phyloP scores from a whole-genome alignment of 2,888 invertebrate genomes.

The Disparrhopalites patrizii region DNA sequence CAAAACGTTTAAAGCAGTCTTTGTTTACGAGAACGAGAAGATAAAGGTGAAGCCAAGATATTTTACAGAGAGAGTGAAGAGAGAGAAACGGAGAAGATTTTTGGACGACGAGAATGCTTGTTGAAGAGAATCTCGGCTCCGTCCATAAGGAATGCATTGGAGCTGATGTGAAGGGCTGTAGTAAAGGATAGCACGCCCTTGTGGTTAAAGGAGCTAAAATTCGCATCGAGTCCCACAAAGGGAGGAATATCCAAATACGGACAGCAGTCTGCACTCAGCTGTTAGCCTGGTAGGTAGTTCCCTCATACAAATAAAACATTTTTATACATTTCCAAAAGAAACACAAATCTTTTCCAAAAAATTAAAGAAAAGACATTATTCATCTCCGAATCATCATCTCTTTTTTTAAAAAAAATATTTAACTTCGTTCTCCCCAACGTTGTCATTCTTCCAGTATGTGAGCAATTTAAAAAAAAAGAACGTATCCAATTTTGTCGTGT shows the following conservation, averaged over 20 bases:
- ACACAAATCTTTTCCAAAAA: constrained; percentile 4
- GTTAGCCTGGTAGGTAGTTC: constrained; percentile 41
- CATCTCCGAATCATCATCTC: background rate
- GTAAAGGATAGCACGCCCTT: background rate
- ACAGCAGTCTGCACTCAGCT: constrained; percentile 42
- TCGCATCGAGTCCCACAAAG: background rate
- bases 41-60: background rate
- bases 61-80: background rate
- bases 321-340: constrained; percentile 23
- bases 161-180: no score
- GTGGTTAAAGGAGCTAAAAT: background rate
- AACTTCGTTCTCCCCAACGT: no score
- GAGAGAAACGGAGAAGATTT: background rate
- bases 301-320: no score
- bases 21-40: no score
- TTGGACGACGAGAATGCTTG: background rate
- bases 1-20: no score
- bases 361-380: no score
- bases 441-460: no score
- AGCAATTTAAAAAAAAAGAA: no score
- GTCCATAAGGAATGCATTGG: background rate
- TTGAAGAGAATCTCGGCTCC: no score
- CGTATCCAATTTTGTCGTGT: no score
- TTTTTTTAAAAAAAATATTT: background rate
- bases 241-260: constrained; percentile 45